Evolutionary conservation across 2,797 vertebrate genomes (phyloP), one percentile per base, ranked within the genome.

Genomic region (Mastacembelus armatus): DNA sequence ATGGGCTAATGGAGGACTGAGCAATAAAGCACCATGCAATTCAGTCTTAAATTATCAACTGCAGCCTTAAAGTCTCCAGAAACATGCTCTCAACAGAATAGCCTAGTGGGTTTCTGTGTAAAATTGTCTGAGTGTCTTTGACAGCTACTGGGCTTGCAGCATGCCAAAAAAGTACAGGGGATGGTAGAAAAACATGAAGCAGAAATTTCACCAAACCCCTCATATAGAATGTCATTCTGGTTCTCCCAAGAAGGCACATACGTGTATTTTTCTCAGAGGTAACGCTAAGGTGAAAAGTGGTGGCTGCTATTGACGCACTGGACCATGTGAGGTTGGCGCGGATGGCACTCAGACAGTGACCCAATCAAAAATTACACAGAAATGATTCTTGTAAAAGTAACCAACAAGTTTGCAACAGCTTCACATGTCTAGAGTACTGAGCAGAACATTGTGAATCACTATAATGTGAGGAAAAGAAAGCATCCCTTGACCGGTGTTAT

Each of bases 21-120:
- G n/a, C 4, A 33, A 35, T 39, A 45, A 58, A 67, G 64, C 39
- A 54, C 10, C 65, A 33, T 26, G 3, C 26, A 63, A 57, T 63
- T 16, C 15, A 60, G 49, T 24, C 24, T 51, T 36, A 40, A 27
- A 35, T 9, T 16, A 47, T 7, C 10, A 26, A 42, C 18, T 14
- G 24, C 14, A n/a, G 57, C 19, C 50, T 49, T 27, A 21, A 54
- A 54, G 5, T 54, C 27, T 36, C 29, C 7, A 29, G 19, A 68
- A 54, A 32, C 4, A 18, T 32, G 27, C 7, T 56, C 10, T 38
- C 8, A 0, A 30, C 8, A 22, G 21, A 21, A 27, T 11, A 39
- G 26, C 4, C 33, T 12, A 21, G 22, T 6, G 18, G 8, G 19
- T 39, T 49, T 11, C 16, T 10, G 43, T 22, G 12, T 8, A 47